Base-by-base conservation (phyloP, 2,113 vertebrate genomes). In the Mystacornis crossleyi region DNA sequence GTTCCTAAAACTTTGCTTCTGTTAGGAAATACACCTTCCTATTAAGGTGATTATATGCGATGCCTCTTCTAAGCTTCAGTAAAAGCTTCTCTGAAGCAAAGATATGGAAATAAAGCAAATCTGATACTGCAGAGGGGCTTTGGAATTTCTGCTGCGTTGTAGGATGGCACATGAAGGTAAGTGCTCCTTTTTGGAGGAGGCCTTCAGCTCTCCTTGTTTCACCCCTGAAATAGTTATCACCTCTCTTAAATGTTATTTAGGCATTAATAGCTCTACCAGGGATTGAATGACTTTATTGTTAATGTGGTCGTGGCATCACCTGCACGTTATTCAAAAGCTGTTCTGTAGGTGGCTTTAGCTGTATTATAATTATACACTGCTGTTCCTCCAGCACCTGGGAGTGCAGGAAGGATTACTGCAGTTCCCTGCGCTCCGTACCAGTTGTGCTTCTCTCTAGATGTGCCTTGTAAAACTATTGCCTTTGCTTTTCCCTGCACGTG, bases 31-130 rank as follows among this genome's bases (percentile, higher is more conserved):
- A 12, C 0, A 4, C 42, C 45, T 50, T 29, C 3, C 2, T 31
- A 0, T 25, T 34, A 50, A 51, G 50, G 47, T 5, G 24, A 15
- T 54, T 17, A 4, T 9, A 12, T 9, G 13, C 38, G 5, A 0
- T 25, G 36, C 26, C 16, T 81, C 34, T 62, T 48, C 12, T 15
- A 12, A 90, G 71, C 71, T 50, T 85, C 5, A 6, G 0, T 28
- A 19, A 36, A 58, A 77, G 71, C 62, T 66, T 4, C 10, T 47
- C 6, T 43, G 54, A 34, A 62, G 69, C 40, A 66, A 48, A 47
- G 67, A 16, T 38, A 8, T 0, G 2, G 89, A 60, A 75, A 40
- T 43, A 24, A 73, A 79, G 54, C n/a, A 9, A 23, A 33, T 72
- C 28, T 61, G 83, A 16, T 74, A 9, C 14, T 70, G 70, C n/a